Evolutionary conservation across 2,888 invertebrate species (phyloP).

Genomic region (Drosophila dives): DNA sequence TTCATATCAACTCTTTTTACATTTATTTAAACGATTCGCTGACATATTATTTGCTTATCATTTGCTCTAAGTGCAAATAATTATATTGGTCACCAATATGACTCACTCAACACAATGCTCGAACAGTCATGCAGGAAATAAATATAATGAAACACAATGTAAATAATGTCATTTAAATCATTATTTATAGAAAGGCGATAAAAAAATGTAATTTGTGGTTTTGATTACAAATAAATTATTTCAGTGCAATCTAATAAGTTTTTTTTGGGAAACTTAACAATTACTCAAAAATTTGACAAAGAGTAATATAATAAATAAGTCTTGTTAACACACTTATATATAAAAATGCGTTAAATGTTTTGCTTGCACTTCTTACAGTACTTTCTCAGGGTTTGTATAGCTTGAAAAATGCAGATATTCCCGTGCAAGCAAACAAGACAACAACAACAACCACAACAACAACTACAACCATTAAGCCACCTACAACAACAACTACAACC

Average conservation of each 20-base stretch:
- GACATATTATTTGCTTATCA: constrained; percentile 43
- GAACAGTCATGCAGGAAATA: constrained; percentile 1
- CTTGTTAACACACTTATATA: neutral
- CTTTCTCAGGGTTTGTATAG: constrained; percentile 43
- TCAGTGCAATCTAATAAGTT: neutral
- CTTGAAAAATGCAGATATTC: constrained; percentile 36
- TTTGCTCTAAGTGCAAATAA: constrained; percentile 38
- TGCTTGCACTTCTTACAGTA: constrained; percentile 30
- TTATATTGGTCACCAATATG: constrained; percentile 52
- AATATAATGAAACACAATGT: constrained; percentile 13
- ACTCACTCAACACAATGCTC: constrained; percentile 22
- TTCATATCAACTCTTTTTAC: neutral
- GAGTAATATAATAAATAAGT: neutral
- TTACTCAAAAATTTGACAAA: neutral
- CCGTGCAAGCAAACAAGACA: constrained; percentile 50
- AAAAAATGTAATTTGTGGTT: neutral
- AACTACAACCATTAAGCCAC: constrained; percentile 3
- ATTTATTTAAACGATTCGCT: neutral
- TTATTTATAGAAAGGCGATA: constrained; percentile 17
- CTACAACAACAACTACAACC: constrained; percentile 50
- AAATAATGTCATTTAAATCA: neutral
- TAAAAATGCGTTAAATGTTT: neutral
- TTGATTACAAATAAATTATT: neutral
- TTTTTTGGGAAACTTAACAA: neutral
- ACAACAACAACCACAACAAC: constrained; percentile 39